Evolutionary conservation across 2,888 invertebrate genomes (phyloP), one percentile per base, ranked within the genome.

Genomic region (Dichetophora obliterata): DNA sequence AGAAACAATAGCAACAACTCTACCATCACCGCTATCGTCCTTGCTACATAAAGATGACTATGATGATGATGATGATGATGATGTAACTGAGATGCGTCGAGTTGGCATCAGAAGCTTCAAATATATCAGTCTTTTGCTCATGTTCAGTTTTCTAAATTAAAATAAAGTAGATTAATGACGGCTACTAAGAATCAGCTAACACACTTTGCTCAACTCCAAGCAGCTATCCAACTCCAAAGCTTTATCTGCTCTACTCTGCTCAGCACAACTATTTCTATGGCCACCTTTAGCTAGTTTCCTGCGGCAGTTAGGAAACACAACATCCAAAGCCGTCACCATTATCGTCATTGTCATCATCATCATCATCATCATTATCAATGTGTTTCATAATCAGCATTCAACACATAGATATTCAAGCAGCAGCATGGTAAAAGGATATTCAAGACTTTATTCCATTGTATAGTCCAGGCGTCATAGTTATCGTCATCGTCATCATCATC

Each of bases 401-500:
- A 43, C 59, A 57, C 65, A 57, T 52, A n/a, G n/a, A 8, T 37
- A 37, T 72, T 50, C 52, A 75, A 77, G 75, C 24, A 75, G 63
- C 52, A 68, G 14, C 74, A n/a, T 11, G 74, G 80, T 79, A 80
- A 81, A 79, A 76, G 76, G 77, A 81, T 81, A 79, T 77, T 78
- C 75, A 70, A 79, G 80, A 79, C 77, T 80, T 78, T 78, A 77
- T 80, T 76, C 78, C 75, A 71, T 78, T 78, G 75, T 75, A 19
- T 37, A 68, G 75, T 50, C 34, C 63, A 63, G 27, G 59, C 57
- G 16, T 48, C 59, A 19, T 75, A 31, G 8, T 70, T 37, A 14
- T 70, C 63, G 48, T 71, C 50, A 27, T 75, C 37, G 9, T 76
- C 79, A 77, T 78, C 79, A 72, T 65, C 75, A 72, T 75, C 69